Conservation (phyloP, 2,113 vertebrate genomes). For the Addax nasomaculatus region DNA sequence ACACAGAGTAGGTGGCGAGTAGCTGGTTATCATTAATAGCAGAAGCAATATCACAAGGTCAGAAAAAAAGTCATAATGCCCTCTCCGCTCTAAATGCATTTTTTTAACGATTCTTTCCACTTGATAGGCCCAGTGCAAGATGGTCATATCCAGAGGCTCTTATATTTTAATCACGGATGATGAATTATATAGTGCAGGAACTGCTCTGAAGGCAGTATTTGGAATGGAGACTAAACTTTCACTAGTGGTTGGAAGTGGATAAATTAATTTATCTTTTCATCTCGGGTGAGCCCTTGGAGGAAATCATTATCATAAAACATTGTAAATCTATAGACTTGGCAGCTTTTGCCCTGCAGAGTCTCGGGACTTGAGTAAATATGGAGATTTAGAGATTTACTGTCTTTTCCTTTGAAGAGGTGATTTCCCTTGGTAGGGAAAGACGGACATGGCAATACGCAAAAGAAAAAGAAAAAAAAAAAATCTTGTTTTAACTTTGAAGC, state of each 20-base stretch:
- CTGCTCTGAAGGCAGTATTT: constrained; percentile 62
- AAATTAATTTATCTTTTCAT: constrained; percentile 79
- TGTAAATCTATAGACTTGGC: constrained; percentile 79
- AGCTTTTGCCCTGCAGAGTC: constrained; percentile 77
- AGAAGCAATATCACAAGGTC: constrained; percentile 44
- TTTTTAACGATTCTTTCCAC: constrained; percentile 23
- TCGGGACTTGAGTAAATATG: constrained; percentile 79
- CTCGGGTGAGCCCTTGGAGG: constrained; percentile 68
- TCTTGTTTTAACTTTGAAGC: constrained; percentile 73
- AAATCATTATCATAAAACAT: constrained; percentile 77
- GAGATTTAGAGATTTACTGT: constrained; percentile 81
- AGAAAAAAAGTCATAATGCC: constrained; percentile 27
- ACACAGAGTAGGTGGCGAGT: neutral
- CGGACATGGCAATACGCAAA: constrained; percentile 57
- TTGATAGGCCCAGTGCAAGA: constrained; percentile 43
- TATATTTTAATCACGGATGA: constrained; percentile 70
- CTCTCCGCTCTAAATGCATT: constrained; percentile 26
- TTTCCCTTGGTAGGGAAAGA: constrained; percentile 77
- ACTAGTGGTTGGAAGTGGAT: constrained; percentile 69
- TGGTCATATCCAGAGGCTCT: constrained; percentile 54
- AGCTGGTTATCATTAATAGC: neutral
- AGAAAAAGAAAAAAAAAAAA: constrained; percentile 41
- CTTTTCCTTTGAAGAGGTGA: constrained; percentile 77
- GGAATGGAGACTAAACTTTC: constrained; percentile 70
- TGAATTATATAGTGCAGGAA: constrained; percentile 64